Evolutionary conservation across 2,113 vertebrate species (phyloP).

Genomic region (Holacanthus passer): DNA sequence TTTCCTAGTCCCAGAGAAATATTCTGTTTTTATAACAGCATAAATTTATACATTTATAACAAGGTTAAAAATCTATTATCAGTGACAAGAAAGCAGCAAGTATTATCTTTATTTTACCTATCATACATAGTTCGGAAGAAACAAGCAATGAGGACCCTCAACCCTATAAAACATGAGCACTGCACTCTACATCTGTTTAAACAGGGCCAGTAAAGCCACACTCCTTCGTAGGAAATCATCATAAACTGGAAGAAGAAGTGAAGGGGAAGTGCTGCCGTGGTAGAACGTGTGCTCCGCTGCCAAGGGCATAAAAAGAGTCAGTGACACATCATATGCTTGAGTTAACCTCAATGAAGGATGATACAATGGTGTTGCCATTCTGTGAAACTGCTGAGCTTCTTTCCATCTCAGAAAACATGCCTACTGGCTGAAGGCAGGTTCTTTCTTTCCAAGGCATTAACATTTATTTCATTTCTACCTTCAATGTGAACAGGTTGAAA

Average conservation of each 20-base stretch:
- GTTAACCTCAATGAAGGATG: slow-evolving; percentile 57
- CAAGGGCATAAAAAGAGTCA: slow-evolving; percentile 58
- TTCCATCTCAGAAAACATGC: slow-evolving; percentile 54
- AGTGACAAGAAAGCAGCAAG: not conserved
- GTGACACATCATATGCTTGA: slow-evolving; percentile 65
- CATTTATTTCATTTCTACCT: not conserved
- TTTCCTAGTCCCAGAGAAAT: too few relatives aligned
- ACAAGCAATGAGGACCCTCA: not conserved
- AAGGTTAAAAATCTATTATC: not conserved
- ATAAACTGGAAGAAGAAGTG: slow-evolving; percentile 48
- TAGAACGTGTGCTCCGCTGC: slow-evolving; percentile 18
- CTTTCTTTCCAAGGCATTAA: not conserved
- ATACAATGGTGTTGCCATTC: slow-evolving; percentile 55
- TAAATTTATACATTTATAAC: not conserved
- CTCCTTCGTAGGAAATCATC: slow-evolving; percentile 28
- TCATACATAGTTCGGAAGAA: not conserved
- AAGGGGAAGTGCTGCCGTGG: slow-evolving; percentile 42
- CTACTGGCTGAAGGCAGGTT: slow-evolving; percentile 47
- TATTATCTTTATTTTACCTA: not conserved
- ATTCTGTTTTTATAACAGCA: not conserved
- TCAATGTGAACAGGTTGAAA: not conserved
- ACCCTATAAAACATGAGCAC: slow-evolving; percentile 17
- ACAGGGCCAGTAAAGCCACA: slow-evolving; percentile 37
- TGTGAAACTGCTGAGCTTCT: slow-evolving; percentile 47
- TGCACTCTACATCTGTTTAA: slow-evolving; percentile 31